Evolutionary conservation across 2,113 vertebrate genomes (phyloP), one percentile per base, ranked within the genome.

Genomic region (Anhinga rufa): DNA sequence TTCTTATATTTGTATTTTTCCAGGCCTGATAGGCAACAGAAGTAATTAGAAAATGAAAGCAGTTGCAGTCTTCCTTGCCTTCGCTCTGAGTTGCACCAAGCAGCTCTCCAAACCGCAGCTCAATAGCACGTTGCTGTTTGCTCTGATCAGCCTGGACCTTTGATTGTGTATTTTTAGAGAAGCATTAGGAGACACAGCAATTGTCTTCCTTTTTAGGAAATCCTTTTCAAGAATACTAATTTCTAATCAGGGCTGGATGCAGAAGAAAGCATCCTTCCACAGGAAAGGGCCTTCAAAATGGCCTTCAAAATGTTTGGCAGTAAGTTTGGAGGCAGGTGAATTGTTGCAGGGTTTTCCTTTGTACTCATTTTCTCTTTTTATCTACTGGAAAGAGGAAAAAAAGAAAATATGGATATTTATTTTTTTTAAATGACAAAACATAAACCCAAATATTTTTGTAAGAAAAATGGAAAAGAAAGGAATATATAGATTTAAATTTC

Each of bases 401-500:
- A 57, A 17, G 4, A 62, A 46, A 62, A 51, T 2, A 17, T 4
- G 0, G 9, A 14, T 29, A 62, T 32, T 58, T 32, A 14, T 29
- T 68, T 32, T 58, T 32, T 48, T 74, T 14, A 36, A 65, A 66
- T n/a, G 1, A 51, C 10, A 60, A 58, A 94, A 70, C 29, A n/a
- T 21, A 74, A 71, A 18, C 0, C 16, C 32, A 65, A 86, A 60
- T 0, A 5, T 51, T 90, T 92, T 55, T 46, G 6, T 36, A 58
- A 89, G 49, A 49, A 81, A 83, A 84, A 42, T 2, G 0, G 17
- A 40, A 52, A 64, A 49, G 51, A 87, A 66, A 74, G 21, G 44
- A 88, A 42, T 3, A 5, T 0, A 0, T n/a, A 52, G 9, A 9
- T 49, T 65, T 52, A 82, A 32, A 55, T 54, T 36, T 29, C 34